These are phyloP conservation scores for Drosophila mettleri DNA, from an alignment of 2,888 invertebrate species.

Conservation along the genomic window DNA sequence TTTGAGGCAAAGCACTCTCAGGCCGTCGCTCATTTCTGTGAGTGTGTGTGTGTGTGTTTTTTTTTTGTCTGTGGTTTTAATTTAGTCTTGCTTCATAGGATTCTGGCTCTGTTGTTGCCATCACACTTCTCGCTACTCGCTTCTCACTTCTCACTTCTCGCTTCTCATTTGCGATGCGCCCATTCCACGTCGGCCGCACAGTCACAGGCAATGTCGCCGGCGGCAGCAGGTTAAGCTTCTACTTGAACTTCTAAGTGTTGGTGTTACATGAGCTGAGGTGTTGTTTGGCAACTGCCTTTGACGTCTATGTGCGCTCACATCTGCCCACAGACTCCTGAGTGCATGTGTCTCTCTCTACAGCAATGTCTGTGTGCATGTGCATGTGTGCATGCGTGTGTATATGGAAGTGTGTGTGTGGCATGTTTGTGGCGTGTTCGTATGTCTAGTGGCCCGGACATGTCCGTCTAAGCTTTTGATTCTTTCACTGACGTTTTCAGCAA, in stretches of 20 bases:
- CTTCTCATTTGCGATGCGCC: neutral
- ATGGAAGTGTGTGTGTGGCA: conserved; percentile 20
- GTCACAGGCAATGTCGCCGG: conserved; percentile 70
- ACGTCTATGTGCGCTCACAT: conserved; percentile 60
- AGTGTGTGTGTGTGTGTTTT: conserved; percentile 20
- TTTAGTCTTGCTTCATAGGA: conserved; percentile 68
- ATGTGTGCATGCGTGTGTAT: conserved; percentile 14
- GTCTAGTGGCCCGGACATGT: conserved; percentile 12
- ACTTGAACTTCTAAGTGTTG: conserved; percentile 83
- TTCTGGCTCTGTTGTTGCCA: conserved; percentile 17
- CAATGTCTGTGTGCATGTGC: neutral
- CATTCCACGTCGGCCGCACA: conserved; percentile 22
- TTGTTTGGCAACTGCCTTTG: conserved; percentile 74
- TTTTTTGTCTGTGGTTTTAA: conserved; percentile 67
- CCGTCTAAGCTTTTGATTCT: conserved; percentile 33
- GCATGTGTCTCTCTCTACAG: conserved; percentile 10
- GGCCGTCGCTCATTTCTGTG: conserved; percentile 57
- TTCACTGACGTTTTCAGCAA: conserved; percentile 39
- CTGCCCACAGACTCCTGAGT: conserved; percentile 44
- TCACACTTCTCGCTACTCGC: neutral
- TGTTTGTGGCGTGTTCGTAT: conserved; percentile 13
- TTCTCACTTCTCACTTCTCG: neutral
- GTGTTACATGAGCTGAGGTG: conserved; percentile 71
- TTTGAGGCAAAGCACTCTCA: conserved; percentile 58
- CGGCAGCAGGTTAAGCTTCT: conserved; percentile 83